Base-by-base conservation (phyloP, 2,888 invertebrate genomes). In the Petrolisthes manimaculis region DNA sequence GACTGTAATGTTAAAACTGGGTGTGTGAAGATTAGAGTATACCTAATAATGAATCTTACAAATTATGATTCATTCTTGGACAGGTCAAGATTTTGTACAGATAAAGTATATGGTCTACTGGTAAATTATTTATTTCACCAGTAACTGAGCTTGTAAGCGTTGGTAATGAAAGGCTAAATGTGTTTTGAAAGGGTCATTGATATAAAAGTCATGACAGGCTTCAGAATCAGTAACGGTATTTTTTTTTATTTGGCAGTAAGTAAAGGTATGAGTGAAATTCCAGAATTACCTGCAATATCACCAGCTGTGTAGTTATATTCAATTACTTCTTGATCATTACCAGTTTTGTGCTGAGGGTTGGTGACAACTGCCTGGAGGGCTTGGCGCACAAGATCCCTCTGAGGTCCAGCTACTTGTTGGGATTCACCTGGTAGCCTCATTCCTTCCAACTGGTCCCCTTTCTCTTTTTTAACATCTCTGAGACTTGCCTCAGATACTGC, bases 241-340 rank as follows among this genome's bases (percentile, higher is more conserved):
- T 82, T 82, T 82, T 69, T 37, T 37, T 37, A 37, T 37, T 37
- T 37, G 37, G 37, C 37, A 37, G 37, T 82, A 67, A 82, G 82
- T 82, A 82, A 82, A 82, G 69, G 69, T 82, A 69, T 82, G 82
- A 82, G 82, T 83, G 84, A 54, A 77, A 75, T 67, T 37, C 83
- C 71, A 80, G 79, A 67, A 83, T 86, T 86, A 90, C 90, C 90
- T 83, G 88, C 89, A 82, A 91, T 89, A 86, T 91, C 90, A 81
- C 88, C 89, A 71, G 89, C 88, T 77, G 89, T 88, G 80, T 91
- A 91, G 84, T 89, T 86, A 83, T 91, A 91, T 84, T 89, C 90
- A 77, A 90, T 90, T 75, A 89, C 88, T 80, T 91, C 90, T 79
- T 91, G 90, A 56, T 87, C 86, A 80, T 88, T 88, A 81, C 79